These are phyloP conservation scores for Oophaga pumilio DNA, from an alignment of 2,113 vertebrate species.

Conservation along the genomic window DNA sequence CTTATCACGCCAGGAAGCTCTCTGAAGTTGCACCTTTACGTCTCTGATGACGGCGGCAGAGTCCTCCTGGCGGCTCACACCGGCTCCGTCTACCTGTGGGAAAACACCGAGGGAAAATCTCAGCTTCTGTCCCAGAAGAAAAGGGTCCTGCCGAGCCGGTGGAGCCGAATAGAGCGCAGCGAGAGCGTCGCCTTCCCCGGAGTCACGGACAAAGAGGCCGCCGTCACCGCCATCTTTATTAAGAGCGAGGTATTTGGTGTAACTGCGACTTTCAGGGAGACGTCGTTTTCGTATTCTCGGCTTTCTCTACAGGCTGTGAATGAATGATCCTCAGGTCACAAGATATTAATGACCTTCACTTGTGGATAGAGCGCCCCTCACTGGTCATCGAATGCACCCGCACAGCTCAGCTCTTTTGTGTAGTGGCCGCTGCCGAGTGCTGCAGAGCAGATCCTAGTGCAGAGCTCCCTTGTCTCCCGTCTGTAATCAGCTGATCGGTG, in stretches of 20 bases:
- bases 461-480: too few relatives aligned
- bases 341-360: too few relatives aligned
- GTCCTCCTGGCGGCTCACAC: slow-evolving; percentile 74
- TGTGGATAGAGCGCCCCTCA: too few relatives aligned
- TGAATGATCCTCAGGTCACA: not conserved
- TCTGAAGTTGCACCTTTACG: slow-evolving; percentile 74
- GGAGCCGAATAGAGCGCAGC: slow-evolving; percentile 78
- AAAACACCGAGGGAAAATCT: slow-evolving; percentile 72
- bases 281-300: too few relatives aligned
- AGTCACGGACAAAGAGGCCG: slow-evolving; percentile 82
- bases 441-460: too few relatives aligned
- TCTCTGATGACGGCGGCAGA: slow-evolving; percentile 82
- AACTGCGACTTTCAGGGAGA: too few relatives aligned
- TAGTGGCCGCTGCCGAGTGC: too few relatives aligned
- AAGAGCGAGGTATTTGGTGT: slow-evolving; percentile 75
- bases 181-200: slow-evolving; percentile 77
- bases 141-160: slow-evolving; percentile 71
- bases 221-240: slow-evolving; percentile 77
- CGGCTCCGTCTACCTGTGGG: slow-evolving; percentile 86
- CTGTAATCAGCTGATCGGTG: too few relatives aligned
- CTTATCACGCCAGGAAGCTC: slow-evolving; percentile 73
- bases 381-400: too few relatives aligned
- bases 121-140: slow-evolving; percentile 63
- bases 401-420: too few relatives aligned
- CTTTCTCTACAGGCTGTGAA: not conserved